Evolutionary conservation across 2,797 vertebrate species (phyloP).

Genomic region (Rousettus madagascariensis): DNA sequence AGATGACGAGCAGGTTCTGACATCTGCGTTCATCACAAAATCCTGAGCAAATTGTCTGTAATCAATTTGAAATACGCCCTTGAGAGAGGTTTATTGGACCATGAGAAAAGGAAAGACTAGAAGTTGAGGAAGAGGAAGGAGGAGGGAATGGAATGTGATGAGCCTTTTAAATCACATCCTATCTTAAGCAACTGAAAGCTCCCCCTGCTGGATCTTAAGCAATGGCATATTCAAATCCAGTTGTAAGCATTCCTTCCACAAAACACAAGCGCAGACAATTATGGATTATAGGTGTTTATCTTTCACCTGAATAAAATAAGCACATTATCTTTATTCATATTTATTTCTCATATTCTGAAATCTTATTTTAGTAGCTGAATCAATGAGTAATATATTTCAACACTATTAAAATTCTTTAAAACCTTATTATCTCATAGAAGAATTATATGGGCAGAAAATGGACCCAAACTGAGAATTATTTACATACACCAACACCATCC

Average conservation of each 20-base stretch:
- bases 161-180: constrained; percentile 57
- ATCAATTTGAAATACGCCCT: constrained; percentile 87
- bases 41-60: constrained; percentile 93
- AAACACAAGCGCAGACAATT: not conserved
- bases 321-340: not conserved
- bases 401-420: constrained; percentile 35
- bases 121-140: not conserved
- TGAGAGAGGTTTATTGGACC: constrained; percentile 79
- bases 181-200: constrained; percentile 59
- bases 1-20: constrained; percentile 78
- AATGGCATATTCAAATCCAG: not conserved
- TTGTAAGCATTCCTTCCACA: not conserved
- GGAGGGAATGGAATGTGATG: not conserved
- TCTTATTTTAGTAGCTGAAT: constrained; percentile 2
- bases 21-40: constrained; percentile 92
- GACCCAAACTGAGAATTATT: not conserved
- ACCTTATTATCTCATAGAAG: not conserved
- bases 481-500: not conserved
- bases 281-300: not conserved
- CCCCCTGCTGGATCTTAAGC: constrained; percentile 83
- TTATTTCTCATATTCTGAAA: not conserved
- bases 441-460: not conserved
- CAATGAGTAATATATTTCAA: not conserved
- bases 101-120: constrained; percentile 62
- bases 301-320: constrained; percentile 3